Evolutionary conservation across 1,140 invertebrate genomes (phyloP), one percentile per base, ranked within the genome.

Genomic region (Procambarus virginalis): DNA sequence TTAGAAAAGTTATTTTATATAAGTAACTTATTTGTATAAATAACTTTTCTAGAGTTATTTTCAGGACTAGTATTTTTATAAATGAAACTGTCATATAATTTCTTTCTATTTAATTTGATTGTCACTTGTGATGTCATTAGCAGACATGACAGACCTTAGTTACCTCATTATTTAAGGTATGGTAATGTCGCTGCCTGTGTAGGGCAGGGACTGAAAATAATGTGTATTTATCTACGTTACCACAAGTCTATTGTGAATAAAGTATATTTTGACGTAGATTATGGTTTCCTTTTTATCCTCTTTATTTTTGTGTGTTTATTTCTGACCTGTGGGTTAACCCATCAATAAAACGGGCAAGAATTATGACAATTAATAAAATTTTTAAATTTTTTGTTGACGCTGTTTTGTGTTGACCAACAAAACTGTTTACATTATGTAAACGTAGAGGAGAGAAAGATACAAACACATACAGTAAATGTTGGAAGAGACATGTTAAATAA

Each of bases 181-280:
- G 51, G 51, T 34, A 34, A 34, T 34, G 34, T 34, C 34, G 34
- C 34, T 34, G 34, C 34, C 34, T 34, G 34, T 34, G 51, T 12
- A 55, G 51, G 8, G 51, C 8, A 9, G 51, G 2, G 51, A 8
- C 51, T 55, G 2, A 12, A 55, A 9, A 55, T 77, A 77, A 77
- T 22, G 48, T 77, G 22, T 78, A 17, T 14, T 20, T 48, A 14
- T 78, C 20, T 78, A 78, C 20, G 20, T 78, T 49, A 49, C 46
- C 49, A 78, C 49, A 78, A 14, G 49, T 78, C 46, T 8, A 49
- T 49, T 48, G 49, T 78, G 20, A 49, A 78, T 49, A 78, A 49
- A 34, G 51, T 78, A 78, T 78, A 78, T 78, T 49, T 78, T 49
- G 4, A 78, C 49, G 20, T 78, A 78, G 0, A 78, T 49, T 78